Conservation (phyloP, 2,888 invertebrate species). For the Timandra comae region DNA sequence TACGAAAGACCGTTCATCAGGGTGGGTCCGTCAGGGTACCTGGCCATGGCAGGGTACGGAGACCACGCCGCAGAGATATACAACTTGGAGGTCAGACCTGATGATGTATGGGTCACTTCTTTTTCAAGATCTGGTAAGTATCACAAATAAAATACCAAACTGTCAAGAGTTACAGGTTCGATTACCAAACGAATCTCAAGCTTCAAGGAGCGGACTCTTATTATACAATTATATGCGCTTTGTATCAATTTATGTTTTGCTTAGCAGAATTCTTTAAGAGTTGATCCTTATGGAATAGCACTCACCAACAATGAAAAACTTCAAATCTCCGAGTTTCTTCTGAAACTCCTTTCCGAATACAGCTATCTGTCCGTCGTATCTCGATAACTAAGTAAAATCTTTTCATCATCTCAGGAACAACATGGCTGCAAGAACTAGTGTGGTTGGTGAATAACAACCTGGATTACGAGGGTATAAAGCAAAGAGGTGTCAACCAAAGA, state of each 20-base stretch:
- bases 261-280: too few species aligned
- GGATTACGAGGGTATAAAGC: conserved; percentile 78
- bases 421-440: conserved; percentile 85
- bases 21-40: conserved; percentile 33
- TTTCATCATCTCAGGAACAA: conserved; percentile 79
- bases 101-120: conserved; percentile 42
- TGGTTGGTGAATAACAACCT: conserved; percentile 84
- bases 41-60: conserved; percentile 33
- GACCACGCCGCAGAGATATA: conserved; percentile 40
- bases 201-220: too few species aligned
- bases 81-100: conserved; percentile 37
- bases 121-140: conserved; percentile 43
- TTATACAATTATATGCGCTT: too few species aligned
- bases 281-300: too few species aligned
- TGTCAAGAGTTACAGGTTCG: too few species aligned
- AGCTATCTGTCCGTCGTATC: conserved; percentile 94
- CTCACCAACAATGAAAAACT: conserved; percentile 85
- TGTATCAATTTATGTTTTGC: too few species aligned
- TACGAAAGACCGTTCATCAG: conserved; percentile 41
- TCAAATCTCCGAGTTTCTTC: conserved; percentile 85
- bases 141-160: too few species aligned
- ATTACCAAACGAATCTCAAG: too few species aligned
- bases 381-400: too few species aligned
- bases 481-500: conserved; percentile 37
- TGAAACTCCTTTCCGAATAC: conserved; percentile 96